Evolutionary conservation across 2,888 invertebrate species (phyloP).

Genomic region (Torymus auratus): DNA sequence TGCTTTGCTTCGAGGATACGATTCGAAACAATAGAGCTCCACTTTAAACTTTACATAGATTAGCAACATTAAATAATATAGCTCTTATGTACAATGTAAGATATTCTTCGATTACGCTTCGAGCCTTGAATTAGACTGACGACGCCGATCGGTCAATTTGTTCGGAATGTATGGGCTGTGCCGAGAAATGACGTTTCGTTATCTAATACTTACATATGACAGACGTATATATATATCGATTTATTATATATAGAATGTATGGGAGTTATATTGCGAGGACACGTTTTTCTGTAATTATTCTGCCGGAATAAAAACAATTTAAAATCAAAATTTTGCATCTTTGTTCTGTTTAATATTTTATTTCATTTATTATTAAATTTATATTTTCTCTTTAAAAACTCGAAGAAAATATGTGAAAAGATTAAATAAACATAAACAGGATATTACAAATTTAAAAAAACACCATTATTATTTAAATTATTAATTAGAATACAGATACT

Average conservation of each 20-base stretch:
- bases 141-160: conserved; percentile 20
- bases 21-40: no score
- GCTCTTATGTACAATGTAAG: neutral
- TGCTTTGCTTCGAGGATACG: no score
- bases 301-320: neutral
- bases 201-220: conserved; percentile 12
- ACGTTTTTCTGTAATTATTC: conserved; percentile 25
- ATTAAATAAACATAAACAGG: no score
- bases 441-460: no score
- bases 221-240: neutral
- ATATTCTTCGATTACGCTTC: conserved; percentile 21
- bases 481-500: no score
- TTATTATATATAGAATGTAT: neutral
- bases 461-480: no score
- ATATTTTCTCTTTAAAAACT: no score
- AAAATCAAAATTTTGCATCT: neutral
- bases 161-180: conserved; percentile 13
- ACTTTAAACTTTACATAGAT: neutral
- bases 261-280: neutral
- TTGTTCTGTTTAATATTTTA: no score
- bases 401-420: no score
- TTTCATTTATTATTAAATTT: no score
- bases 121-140: conserved; percentile 34
- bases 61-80: neutral
- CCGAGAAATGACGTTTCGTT: conserved; percentile 17